Percentiles rank a stretch among this genome's conserved stretches.
Conservation (phyloP, 2,113 vertebrate species). For the Stigmatopora nigra region DNA sequence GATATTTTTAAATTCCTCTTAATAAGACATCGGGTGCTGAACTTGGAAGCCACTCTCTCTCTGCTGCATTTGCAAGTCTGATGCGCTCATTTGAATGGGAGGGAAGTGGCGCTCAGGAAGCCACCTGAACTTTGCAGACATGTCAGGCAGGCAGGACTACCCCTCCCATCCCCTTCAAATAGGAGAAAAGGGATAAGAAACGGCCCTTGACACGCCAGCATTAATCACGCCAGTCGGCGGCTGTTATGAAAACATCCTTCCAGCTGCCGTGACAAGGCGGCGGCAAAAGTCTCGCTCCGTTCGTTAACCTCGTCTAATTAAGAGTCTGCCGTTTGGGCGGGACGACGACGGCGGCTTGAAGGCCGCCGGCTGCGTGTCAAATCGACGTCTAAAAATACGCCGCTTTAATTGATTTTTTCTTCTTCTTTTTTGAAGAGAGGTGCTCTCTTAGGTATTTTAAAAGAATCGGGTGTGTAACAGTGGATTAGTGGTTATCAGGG, state of each 20-base stretch:
- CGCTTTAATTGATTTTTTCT: slow-evolving; percentile 43
- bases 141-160: slow-evolving; percentile 68
- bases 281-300: slow-evolving; percentile 46
- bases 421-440: slow-evolving; percentile 18
- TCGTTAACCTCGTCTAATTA: slow-evolving; percentile 68
- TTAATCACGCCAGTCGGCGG: slow-evolving; percentile 62
- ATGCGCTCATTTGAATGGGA: slow-evolving; percentile 76
- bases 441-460: no score
- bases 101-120: slow-evolving; percentile 69
- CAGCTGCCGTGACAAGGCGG: slow-evolving; percentile 30
- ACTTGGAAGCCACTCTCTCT: slow-evolving; percentile 65
- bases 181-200: slow-evolving; percentile 43
- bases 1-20: slow-evolving; percentile 38
- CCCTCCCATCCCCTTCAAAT: neutral
- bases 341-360: slow-evolving; percentile 50
- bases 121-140: slow-evolving; percentile 76
- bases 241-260: slow-evolving; percentile 49
- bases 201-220: slow-evolving; percentile 61
- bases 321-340: slow-evolving; percentile 48
- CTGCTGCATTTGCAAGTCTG: slow-evolving; percentile 78
- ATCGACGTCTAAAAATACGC: slow-evolving; percentile 23
- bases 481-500: no score
- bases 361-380: slow-evolving; percentile 35
- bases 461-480: no score
- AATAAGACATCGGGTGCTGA: slow-evolving; percentile 54